Base-by-base conservation (phyloP, 2,113 vertebrate genomes). In the Cololabis saira region DNA sequence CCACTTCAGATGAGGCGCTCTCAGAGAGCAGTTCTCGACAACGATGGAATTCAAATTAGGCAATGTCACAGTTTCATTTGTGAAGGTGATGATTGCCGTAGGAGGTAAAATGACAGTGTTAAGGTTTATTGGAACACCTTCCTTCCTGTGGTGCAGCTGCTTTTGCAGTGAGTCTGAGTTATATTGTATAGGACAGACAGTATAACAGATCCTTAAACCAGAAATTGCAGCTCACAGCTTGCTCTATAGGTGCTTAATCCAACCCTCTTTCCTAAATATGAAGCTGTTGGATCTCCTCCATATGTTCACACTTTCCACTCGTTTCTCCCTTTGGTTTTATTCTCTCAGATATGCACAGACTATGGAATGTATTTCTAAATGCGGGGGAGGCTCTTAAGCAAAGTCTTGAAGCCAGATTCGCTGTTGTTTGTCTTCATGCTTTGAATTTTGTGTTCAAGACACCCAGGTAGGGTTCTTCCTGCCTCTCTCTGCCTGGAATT, bases 401-500 rank as follows among this genome's bases (percentile, higher is more conserved):
- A 41, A 65, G 71, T 80, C 65, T 83, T 0, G 7, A 64, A 66
- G 70, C 64, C 56, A 49, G 76, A 55, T 80, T 81, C 62, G 55
- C 74, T 41, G 61, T 87, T 84, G 61, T 87, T 84, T 76, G 62
- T 69, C 76, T 86, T 82, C 84, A 78, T 83, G 74, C 64, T 54
- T 54, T 11, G 52, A 45, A 57, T 52, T 62, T 50, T 54, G 48
- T 11, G 58, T 80, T 71, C 12, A 17, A 47, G 41, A 22, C 57
- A 70, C 52, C 50, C 62, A 61, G 65, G 74, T 76, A 69, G 64
- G 62, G 71, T 67, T 75, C 77, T 81, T 78, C 72, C 65, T 52
- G 42, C 61, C 66, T 64, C 52, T 54, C 27, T 48, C 67, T 16
- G 48, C 57, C 73, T 81, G 87, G 81, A 79, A 81, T 54, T 3